Conservation (phyloP, 2,888 invertebrate genomes). For the Myathropa florea region DNA sequence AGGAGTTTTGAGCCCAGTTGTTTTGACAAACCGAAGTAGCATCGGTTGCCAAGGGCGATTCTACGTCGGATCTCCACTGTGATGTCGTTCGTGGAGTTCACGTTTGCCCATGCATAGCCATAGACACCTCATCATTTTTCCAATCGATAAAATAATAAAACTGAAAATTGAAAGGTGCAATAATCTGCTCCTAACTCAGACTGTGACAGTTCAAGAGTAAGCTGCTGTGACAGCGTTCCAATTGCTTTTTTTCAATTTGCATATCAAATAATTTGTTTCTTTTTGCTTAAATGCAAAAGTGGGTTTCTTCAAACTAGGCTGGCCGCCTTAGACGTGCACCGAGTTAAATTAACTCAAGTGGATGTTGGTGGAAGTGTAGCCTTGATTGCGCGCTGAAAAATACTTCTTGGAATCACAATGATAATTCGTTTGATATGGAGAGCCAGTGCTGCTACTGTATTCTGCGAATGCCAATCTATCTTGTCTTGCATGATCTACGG, state of each 20-base stretch:
- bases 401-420: constrained; percentile 37
- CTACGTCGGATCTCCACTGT: no score
- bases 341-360: constrained; percentile 1
- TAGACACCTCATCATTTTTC: no score
- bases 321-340: neutral
- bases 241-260: neutral
- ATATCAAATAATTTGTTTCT: neutral
- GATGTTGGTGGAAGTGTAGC: neutral
- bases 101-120: no score
- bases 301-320: neutral
- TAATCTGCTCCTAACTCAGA: no score
- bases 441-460: constrained; percentile 5
- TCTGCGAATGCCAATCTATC: constrained; percentile 17
- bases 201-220: neutral
- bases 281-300: neutral
- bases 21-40: no score
- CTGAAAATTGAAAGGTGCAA: no score
- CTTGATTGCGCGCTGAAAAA: constrained; percentile 14
- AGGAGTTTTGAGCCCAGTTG: no score
- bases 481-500: neutral
- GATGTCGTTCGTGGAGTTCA: no score
- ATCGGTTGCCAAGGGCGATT: no score
- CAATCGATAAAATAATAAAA: no score
- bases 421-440: constrained; percentile 8
- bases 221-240: no score